Evolutionary conservation across 2,113 vertebrate genomes (phyloP), one percentile per base, ranked within the genome.

Genomic region (Hipposideros armiger): DNA sequence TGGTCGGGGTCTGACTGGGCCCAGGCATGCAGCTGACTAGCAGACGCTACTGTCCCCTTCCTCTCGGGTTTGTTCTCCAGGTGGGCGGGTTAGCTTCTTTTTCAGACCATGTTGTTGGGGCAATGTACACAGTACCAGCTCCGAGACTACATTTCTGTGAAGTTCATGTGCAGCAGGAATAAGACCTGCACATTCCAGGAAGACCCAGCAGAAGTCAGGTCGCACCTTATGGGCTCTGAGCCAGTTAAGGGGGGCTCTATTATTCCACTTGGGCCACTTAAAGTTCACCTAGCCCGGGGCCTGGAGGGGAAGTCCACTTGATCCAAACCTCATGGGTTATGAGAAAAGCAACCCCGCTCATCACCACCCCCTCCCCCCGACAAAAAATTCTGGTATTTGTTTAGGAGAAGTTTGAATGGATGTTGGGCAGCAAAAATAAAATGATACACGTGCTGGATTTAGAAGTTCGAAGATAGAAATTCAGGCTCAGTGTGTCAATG

Each of bases 401-500:
- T 76, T 42, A 84, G 52, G 30, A 89, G 54, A 69, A 47, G 30
- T 67, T 52, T 52, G 32, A 58, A 42, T 58, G 10, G 16, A 69
- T 60, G n/a, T 62, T 17, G 26, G 8, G 28, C 1, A 47, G 40
- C 52, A 87, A 11, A 73, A 54, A 58, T 30, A 47, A 77, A 47
- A 50, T 1, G 5, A n/a, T n/a, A 11, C 11, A 16, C n/a, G 10
- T 82, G 24, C 45, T 42, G 45, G 20, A 14, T 78, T 32, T 62
- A 72, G 15, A 91, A 70, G 19, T n/a, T 28, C 13, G 47, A 80
- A 58, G 69, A 24, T 1, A 69, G 85, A 60, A 72, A 73, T 11
- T 26, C 16, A 84, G n/a, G 16, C 7, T 5, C 42, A 4, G 11
- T 19, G 0, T 30, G 11, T 9, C 3, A 9, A 22, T 22, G 0